Percentiles rank a stretch among this genome's conserved stretches.
These are phyloP conservation scores for Euwallacea similis DNA, from an alignment of 1,140 invertebrate genomes.

Conservation along the genomic window DNA sequence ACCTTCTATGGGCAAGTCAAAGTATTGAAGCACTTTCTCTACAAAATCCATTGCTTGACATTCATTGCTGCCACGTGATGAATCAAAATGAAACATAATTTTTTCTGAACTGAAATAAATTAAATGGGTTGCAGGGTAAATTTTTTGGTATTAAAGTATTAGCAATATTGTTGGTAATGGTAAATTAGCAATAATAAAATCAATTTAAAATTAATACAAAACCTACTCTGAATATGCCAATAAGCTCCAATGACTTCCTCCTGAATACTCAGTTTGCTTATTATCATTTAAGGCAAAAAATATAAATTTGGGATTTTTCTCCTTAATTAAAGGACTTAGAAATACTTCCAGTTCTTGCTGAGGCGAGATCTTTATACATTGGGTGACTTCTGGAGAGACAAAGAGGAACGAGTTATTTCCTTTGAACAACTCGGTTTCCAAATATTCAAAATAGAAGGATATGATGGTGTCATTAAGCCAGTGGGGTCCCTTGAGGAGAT, in stretches of 20 bases:
- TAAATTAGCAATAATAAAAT: conserved; percentile 45
- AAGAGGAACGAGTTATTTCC: conserved; percentile 68
- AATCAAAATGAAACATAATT: conserved; percentile 80
- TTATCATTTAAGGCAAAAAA: conserved; percentile 90
- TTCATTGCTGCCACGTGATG: conserved; percentile 63
- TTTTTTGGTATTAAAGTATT: too few relatives aligned
- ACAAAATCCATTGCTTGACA: conserved; percentile 60
- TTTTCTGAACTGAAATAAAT: conserved; percentile 63
- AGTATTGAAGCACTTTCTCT: conserved; percentile 61
- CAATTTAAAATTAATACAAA: conserved; percentile 3
- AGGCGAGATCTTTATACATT: conserved; percentile 75
- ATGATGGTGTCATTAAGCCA: conserved; percentile 91
- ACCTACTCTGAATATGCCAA: conserved; percentile 57
- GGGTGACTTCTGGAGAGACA: conserved; percentile 84
- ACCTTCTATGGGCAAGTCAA: conserved; percentile 54
- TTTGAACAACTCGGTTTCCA: conserved; percentile 67
- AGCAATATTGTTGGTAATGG: too few relatives aligned
- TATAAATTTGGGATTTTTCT: conserved; percentile 68
- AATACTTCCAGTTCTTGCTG: conserved; percentile 67
- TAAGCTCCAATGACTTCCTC: conserved; percentile 88
- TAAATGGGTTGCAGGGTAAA: background rate
- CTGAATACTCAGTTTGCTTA: conserved; percentile 65
- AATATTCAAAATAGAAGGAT: conserved; percentile 89
- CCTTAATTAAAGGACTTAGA: conserved; percentile 69
- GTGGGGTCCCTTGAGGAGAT: conserved; percentile 71